Percentiles rank a stretch among this genome's conserved stretches.
These are phyloP conservation scores for Lithophane leautieri DNA, from an alignment of 2,888 invertebrate species.

Conservation along the genomic window DNA sequence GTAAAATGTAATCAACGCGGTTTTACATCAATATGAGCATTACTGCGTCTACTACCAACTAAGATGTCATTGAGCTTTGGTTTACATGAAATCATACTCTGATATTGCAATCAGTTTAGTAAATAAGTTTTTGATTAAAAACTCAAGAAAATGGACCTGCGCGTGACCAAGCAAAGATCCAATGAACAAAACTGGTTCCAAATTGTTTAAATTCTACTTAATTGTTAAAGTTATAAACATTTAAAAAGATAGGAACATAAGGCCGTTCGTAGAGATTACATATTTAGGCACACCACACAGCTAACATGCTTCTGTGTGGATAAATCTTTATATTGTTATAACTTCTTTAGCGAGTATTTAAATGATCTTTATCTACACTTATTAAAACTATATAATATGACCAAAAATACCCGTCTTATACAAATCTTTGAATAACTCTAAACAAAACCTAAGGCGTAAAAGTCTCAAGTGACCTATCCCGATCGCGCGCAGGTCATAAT, in stretches of 20 bases:
- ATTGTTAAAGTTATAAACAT: conserved; percentile 60
- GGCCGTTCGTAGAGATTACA: conserved; percentile 58
- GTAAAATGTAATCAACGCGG: conserved; percentile 81
- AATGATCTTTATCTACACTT: conserved; percentile 61
- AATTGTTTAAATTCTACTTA: conserved; percentile 62
- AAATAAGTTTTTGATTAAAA: conserved; percentile 53
- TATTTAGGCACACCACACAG: conserved; percentile 54
- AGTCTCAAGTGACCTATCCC: conserved; percentile 11
- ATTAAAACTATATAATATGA: conserved; percentile 62
- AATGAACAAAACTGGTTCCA: conserved; percentile 51
- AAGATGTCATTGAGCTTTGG: conserved; percentile 81
- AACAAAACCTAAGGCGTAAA: conserved; percentile 53
- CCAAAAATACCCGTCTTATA: conserved; percentile 64
- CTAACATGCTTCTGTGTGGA: conserved; percentile 22
- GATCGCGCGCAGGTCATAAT: conserved; percentile 42
- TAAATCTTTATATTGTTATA: conserved; percentile 44
- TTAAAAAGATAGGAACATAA: conserved; percentile 62
- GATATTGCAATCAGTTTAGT: conserved; percentile 54
- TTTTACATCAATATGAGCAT: conserved; percentile 70
- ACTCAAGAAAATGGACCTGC: conserved; percentile 30
- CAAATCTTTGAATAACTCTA: conserved; percentile 64
- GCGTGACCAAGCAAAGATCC: conserved; percentile 36
- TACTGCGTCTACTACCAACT: conserved; percentile 63
- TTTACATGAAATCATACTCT: conserved; percentile 68
- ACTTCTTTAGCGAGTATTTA: conserved; percentile 56